A percentile compares a stretch with the other conserved stretches of the same genome.
phyloP scores from a whole-genome alignment of 2,113 vertebrate species.

The Eurypyga helias region DNA sequence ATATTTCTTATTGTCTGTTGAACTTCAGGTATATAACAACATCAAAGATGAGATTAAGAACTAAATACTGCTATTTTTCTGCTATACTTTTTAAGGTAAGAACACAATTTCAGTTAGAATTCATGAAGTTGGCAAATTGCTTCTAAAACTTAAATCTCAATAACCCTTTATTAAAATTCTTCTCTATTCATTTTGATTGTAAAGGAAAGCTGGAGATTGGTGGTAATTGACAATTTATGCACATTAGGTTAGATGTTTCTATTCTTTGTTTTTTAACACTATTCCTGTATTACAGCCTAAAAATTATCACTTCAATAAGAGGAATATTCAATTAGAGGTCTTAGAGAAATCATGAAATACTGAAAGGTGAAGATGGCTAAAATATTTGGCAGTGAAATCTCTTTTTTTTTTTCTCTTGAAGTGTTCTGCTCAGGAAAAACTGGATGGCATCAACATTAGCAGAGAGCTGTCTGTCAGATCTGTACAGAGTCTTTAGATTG shows the following conservation, averaged over 20 bases:
- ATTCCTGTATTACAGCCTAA: not conserved
- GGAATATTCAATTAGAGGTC: not conserved
- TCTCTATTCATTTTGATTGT: not conserved
- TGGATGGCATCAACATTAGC: not conserved
- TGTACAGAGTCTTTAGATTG: not conserved
- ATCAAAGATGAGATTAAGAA: constrained; percentile 78
- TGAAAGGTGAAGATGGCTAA: not conserved
- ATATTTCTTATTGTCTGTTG: not conserved
- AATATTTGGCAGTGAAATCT: constrained; percentile 7
- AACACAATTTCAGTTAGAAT: not conserved
- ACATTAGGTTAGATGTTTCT: not conserved
- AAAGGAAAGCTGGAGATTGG: not conserved
- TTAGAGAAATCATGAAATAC: constrained; percentile 6
- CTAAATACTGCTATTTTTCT: constrained; percentile 87
- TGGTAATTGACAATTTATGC: not conserved
- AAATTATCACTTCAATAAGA: constrained; percentile 47
- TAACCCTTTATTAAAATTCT: not conserved
- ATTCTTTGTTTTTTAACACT: not conserved
- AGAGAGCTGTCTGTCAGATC: not conserved
- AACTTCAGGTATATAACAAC: constrained; percentile 82
- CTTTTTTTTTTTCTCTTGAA: not conserved
- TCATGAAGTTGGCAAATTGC: not conserved
- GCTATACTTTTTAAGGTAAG: constrained; percentile 93
- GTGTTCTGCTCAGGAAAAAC: not conserved
- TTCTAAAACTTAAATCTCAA: not conserved